Conservation (phyloP, 2,113 vertebrate species). For the Calonectris borealis region DNA sequence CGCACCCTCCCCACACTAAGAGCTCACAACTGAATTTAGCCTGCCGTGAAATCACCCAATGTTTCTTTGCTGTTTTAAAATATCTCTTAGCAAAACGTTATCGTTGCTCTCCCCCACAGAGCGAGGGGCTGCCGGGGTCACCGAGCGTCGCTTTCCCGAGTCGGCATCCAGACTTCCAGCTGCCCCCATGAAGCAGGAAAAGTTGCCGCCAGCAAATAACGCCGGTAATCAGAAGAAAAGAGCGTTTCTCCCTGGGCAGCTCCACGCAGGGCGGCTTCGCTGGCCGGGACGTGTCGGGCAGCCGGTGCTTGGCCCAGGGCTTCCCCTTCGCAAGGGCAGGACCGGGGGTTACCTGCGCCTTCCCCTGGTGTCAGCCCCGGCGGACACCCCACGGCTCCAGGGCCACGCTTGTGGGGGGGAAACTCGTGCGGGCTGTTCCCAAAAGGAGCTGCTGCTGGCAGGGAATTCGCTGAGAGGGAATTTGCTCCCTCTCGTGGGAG, state of each 20-base stretch:
- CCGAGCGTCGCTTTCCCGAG: neutral
- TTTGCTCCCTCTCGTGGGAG: conserved; percentile 41
- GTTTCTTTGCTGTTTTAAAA: neutral
- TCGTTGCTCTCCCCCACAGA: neutral
- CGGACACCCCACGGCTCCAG: neutral
- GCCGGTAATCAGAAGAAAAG: fast-evolving
- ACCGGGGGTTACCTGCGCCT: neutral
- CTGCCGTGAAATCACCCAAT: neutral
- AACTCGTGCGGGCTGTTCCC: fast-evolving
- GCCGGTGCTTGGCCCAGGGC: neutral
- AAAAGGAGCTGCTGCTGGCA: neutral
- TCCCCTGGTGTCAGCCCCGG: neutral
- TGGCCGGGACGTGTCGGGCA: fast-evolving
- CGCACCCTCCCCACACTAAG: neutral
- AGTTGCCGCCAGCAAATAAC: fast-evolving
- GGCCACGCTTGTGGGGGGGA: fast-evolving
- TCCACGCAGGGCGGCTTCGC: neutral
- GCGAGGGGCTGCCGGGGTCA: neutral
- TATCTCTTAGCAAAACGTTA: neutral
- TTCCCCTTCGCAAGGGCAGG: neutral
- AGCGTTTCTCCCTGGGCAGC: neutral
- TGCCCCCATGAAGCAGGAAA: fast-evolving
- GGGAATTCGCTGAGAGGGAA: neutral
- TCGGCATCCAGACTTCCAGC: fast-evolving
- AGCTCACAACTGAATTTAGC: neutral